Base-by-base conservation (phyloP, 2,888 invertebrate species). In the Agriopis aurantiaria region DNA sequence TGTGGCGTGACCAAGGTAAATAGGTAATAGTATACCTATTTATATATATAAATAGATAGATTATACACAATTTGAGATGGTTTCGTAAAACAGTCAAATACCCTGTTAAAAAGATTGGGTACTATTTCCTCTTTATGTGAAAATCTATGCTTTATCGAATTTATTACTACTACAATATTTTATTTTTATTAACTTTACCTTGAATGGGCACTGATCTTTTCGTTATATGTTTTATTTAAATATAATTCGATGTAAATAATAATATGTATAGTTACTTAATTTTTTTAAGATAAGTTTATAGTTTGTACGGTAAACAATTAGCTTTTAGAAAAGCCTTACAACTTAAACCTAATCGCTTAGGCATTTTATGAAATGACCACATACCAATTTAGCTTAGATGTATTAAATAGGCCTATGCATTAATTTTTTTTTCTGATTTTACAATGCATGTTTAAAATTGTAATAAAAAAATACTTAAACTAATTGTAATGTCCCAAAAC, bases 401-500 rank as follows among this genome's bases (percentile, higher is more conserved):
- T 12, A 48, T 33, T n/a, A 58, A 17, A 17, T 48, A 17, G 64
- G 68, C 59, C 64, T 60, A 60, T 45, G 48, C 64, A 43, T 55
- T n/a, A 40, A 46, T 46, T 48, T 49, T 23, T 23, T 51, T 49
- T n/a, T 40, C 41, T 58, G 23, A 43, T 51, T 49, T 43, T 11
- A 14, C 33, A 43, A 51, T 6, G 17, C 45, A 8, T 58, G 48
- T 53, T 10, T 56, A n/a, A 57, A 57, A 43, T 43, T 4, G 8
- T 9, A 52, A 6, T 8, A n/a, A 8, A 6, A 46, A 66, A 56
- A 43, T 61, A 69, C 57, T 62, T 57, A 61, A 66, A 45, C 11
- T 57, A 45, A 57, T 11, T 52, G 55, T 56, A 67, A 68, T 69
- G 68, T 73, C 70, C 51, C 68, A 48, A 64, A 68, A 71, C 71